Evolutionary conservation across 1,140 invertebrate genomes (phyloP), one percentile per base, ranked within the genome.

Genomic region (Caenorhabditis brenneri): DNA sequence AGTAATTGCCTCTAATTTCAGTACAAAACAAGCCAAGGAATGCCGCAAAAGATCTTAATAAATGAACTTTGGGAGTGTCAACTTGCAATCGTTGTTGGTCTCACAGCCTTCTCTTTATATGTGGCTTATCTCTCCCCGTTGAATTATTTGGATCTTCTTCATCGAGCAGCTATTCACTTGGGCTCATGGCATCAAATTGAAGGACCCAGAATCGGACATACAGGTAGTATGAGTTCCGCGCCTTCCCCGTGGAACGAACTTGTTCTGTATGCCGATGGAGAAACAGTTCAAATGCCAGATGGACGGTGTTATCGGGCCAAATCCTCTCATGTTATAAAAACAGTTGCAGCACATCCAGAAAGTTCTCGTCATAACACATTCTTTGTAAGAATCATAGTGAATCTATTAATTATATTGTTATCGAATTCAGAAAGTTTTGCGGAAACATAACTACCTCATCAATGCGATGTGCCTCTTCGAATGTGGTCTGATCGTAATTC

Each of bases 141-240:
- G 10, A 93, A 93, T 91, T 95, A 96, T 89, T 94, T 95, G 88
- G 96, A 98, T 92, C 94, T 95, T 19, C 92, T 97, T 46, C 96
- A 98, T 89, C 93, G 95, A 88, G 58, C 31, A 19, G 94, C 96
- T 0, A 91, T 96, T 27, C 96, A 98, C 91, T 92, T 98, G 16
- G 96, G 96, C 12, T 93, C 93, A 85, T 98, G 96, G 95, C 92
- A 53, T 46, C 39, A 53, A 24, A 69, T 81, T 27, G 83, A 81
- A 42, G 69, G 78, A 19, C 69, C 82, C 1, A 53, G 49, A 51
- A 46, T 80, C 24, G 69, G 78, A 0, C 82, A 83, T 12, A 83
- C 82, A 7, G 82, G 82, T 1, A 74, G 49, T 79, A 48, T 74
- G 48, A 83, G 46, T 29, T 29, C 33, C 0, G 69, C 69, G 19